These are phyloP conservation scores for Todiramphus chloris DNA, from an alignment of 2,113 vertebrate genomes.

Conservation along the genomic window DNA sequence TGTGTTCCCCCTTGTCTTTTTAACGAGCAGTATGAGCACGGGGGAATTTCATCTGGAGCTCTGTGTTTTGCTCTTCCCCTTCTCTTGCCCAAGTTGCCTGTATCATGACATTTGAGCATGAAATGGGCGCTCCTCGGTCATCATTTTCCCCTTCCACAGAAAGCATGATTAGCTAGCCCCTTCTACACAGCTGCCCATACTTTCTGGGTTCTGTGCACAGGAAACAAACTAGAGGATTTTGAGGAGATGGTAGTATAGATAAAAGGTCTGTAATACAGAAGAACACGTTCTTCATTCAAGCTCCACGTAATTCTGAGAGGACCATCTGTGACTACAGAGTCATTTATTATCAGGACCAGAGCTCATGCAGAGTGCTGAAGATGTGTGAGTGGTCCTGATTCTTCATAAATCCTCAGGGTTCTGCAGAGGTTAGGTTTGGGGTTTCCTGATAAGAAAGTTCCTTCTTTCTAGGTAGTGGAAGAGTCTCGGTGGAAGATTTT, in stretches of 20 bases:
- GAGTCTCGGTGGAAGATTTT: neutral
- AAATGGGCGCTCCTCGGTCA: neutral
- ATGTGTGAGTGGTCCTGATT: neutral
- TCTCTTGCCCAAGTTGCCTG: neutral
- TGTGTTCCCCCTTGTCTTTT: neutral
- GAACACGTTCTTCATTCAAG: neutral
- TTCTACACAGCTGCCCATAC: neutral
- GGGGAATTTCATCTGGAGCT: neutral
- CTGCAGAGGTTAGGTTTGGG: neutral
- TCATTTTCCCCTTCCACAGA: neutral
- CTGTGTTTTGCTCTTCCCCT: neutral
- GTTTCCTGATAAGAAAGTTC: neutral
- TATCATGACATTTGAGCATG: neutral
- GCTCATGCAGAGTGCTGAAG: neutral
- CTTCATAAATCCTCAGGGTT: neutral
- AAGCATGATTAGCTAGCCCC: neutral
- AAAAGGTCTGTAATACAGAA: neutral
- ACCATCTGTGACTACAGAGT: neutral
- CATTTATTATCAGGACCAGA: neutral
- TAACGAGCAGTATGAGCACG: neutral
- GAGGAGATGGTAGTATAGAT: neutral
- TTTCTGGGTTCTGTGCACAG: neutral
- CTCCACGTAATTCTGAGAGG: neutral
- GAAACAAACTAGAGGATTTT: neutral
- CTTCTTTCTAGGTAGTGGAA: neutral